Evolutionary conservation across 2,797 vertebrate genomes (phyloP), one percentile per base, ranked within the genome.

Genomic region (Centroberyx gerrardi): DNA sequence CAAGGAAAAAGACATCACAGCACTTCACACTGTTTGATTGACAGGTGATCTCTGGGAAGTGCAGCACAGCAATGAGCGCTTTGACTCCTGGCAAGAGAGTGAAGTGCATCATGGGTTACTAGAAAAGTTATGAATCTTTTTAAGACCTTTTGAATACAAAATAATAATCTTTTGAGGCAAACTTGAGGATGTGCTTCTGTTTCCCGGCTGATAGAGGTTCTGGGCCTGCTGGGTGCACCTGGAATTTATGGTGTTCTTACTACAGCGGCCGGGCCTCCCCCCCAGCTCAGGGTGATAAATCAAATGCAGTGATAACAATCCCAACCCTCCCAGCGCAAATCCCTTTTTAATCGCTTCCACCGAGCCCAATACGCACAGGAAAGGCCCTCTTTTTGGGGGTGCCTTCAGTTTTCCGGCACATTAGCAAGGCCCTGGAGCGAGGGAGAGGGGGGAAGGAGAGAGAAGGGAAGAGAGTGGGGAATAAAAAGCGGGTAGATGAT

Each of bases 301-400:
- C 91, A 93, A 88, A 87, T 31, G 53, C 53, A 83, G 87, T 85
- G 92, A 94, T 95, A 94, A 94, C 93, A 94, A 87, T 88, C 86
- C 68, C 80, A 83, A 76, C 78, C 83, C 88, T 90, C 88, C 78
- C 81, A 72, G 78, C 82, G 76, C 85, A 88, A 93, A 93, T 92
- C 88, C 86, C 80, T 83, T 91, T 93, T 91, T 94, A 94, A 94
- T 93, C 92, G 88, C 90, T 91, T 93, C 88, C 91, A 93, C 93
- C 85, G 89, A 87, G 83, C 85, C 76, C 86, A 81, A 83, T 81
- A 72, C 52, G 48, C 90, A 90, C 83, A 91, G 89, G 83, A 93
- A 92, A 84, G 63, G 46, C 82, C 54, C 70, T 77, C 42, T 73
- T 7, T 56, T 27, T 71, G 72, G 61, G 68, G 80, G 66, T 74